These are phyloP conservation scores for Petrocephalus zakoni DNA, from an alignment of 2,113 vertebrate genomes.

Conservation along the genomic window DNA sequence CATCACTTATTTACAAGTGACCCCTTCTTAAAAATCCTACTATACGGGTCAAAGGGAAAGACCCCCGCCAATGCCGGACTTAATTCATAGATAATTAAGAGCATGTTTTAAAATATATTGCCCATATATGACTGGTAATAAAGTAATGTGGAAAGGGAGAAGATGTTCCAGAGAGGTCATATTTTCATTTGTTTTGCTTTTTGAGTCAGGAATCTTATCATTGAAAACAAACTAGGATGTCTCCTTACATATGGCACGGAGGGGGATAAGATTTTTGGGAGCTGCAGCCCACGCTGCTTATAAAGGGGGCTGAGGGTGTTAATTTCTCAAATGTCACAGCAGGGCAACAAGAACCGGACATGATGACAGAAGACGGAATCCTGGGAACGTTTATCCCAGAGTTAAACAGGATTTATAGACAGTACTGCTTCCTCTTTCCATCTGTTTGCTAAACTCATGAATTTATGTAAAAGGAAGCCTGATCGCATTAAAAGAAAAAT, in stretches of 20 bases:
- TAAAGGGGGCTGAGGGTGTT: slow-evolving; percentile 30
- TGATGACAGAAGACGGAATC: slow-evolving; percentile 33
- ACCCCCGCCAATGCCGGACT: neutral
- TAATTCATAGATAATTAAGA: neutral
- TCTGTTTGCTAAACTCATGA: slow-evolving; percentile 49
- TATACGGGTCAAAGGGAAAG: neutral
- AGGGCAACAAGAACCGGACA: slow-evolving; percentile 27
- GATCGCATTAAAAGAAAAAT: slow-evolving; percentile 60
- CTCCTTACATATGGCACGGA: neutral
- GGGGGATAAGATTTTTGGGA: neutral
- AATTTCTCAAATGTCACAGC: slow-evolving; percentile 46
- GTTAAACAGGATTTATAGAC: slow-evolving; percentile 48
- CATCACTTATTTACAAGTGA: neutral
- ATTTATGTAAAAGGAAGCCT: slow-evolving; percentile 57
- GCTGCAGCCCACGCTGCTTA: neutral
- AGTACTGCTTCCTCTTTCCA: slow-evolving; percentile 33
- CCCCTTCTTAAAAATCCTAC: neutral
- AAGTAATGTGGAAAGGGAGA: slow-evolving; percentile 18
- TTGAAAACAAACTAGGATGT: neutral
- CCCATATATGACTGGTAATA: slow-evolving; percentile 16
- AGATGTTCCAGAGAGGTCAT: slow-evolving; percentile 21
- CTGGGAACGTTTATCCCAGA: slow-evolving; percentile 28
- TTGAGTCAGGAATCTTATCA: neutral
- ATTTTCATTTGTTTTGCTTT: neutral
- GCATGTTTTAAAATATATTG: slow-evolving; percentile 39